These are phyloP conservation scores for Pterocles gutturalis DNA, from an alignment of 2,113 vertebrate genomes.

Conservation along the genomic window DNA sequence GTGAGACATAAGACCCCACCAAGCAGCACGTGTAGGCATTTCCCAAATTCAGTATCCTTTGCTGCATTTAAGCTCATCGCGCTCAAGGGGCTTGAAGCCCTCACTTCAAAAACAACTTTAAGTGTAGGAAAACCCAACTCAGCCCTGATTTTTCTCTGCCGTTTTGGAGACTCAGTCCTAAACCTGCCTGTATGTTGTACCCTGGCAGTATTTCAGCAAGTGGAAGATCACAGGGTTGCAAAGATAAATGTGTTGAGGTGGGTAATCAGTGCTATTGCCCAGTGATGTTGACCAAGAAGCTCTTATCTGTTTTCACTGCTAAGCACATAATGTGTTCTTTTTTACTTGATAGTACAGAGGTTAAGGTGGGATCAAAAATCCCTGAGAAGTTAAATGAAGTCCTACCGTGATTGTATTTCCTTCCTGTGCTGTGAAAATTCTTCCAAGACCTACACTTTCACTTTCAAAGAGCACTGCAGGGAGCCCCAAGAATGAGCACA, in stretches of 20 bases:
- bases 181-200: background rate
- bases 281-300: background rate
- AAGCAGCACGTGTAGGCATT: background rate
- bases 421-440: slow-evolving; percentile 44
- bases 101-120: background rate
- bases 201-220: background rate
- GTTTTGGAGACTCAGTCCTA: background rate
- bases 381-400: slow-evolving; percentile 22
- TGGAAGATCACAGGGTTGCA: background rate
- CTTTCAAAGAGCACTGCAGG: slow-evolving; percentile 21
- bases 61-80: background rate
- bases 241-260: background rate
- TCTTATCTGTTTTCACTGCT: background rate
- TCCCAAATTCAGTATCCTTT: background rate
- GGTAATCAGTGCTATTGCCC: background rate
- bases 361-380: slow-evolving; percentile 34
- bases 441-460: slow-evolving; percentile 26
- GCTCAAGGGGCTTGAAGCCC: background rate
- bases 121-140: background rate
- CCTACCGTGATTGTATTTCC: slow-evolving; percentile 49
- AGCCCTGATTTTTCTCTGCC: background rate
- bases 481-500: background rate
- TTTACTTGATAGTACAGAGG: slow-evolving; percentile 11
- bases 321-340: background rate
- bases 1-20: background rate